Conservation (phyloP, 2,888 invertebrate genomes). For the Romanomermis culicivorax region DNA sequence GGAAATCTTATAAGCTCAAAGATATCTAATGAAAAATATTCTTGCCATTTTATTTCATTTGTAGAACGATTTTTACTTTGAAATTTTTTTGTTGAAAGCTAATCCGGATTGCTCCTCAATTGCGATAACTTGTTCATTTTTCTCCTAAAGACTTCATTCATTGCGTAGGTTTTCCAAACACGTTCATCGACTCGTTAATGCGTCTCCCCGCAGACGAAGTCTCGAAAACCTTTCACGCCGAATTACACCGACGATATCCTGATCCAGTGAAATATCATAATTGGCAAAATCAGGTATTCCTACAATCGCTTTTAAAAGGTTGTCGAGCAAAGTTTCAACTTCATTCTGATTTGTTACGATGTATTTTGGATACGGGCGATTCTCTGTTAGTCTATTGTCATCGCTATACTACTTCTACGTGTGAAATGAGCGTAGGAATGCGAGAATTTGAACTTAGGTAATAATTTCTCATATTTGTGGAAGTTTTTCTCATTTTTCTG, state of each 20-base stretch:
- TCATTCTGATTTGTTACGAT: conserved; percentile 21
- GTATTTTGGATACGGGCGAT: conserved; percentile 22
- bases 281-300: not conserved
- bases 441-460: conserved; percentile 21
- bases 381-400: conserved; percentile 20
- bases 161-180: not conserved
- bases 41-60: no score
- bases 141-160: no score
- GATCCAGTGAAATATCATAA: not conserved
- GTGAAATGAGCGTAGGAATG: conserved; percentile 24
- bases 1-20: no score
- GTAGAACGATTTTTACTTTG: no score
- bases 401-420: conserved; percentile 15
- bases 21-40: no score
- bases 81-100: no score
- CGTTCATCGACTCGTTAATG: not conserved
- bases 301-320: not conserved
- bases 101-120: no score
- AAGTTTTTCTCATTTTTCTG: no score
- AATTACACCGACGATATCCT: not conserved
- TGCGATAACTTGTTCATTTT: no score
- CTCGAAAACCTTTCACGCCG: not conserved
- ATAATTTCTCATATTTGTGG: no score
- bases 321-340: conserved; percentile 21
- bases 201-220: not conserved